A percentile compares a stretch with the other conserved stretches of the same genome.
Evolutionary conservation across 1,140 invertebrate genomes (phyloP).

Genomic region (Ceratina australensis): DNA sequence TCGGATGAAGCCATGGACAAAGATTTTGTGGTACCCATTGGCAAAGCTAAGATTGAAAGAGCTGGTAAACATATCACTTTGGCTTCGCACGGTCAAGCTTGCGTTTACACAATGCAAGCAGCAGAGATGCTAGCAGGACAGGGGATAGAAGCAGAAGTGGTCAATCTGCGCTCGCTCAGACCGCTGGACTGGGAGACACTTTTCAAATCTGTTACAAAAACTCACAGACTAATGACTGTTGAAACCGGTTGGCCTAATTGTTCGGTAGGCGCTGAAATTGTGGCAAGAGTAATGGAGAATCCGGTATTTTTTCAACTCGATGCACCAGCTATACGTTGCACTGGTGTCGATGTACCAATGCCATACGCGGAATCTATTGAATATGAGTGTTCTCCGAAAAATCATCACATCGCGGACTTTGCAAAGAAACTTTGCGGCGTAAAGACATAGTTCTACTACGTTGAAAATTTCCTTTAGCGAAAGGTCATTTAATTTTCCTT

Average conservation of each 20-base stretch:
- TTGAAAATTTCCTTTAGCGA: slow-evolving; percentile 77
- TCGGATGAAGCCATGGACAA: slow-evolving; percentile 82
- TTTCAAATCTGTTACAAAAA: slow-evolving; percentile 85
- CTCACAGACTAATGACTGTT: slow-evolving; percentile 85
- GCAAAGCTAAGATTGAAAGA: slow-evolving; percentile 89
- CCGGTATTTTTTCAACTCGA: slow-evolving; percentile 86
- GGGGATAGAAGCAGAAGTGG: slow-evolving; percentile 84
- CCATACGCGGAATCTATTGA: slow-evolving; percentile 86
- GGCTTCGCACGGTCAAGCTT: slow-evolving; percentile 79
- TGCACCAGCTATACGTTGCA: slow-evolving; percentile 84
- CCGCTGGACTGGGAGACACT: slow-evolving; percentile 85
- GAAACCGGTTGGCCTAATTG: slow-evolving; percentile 87
- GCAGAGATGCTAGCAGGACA: slow-evolving; percentile 82
- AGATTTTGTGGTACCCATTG: slow-evolving; percentile 86
- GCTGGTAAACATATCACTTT: slow-evolving; percentile 85
- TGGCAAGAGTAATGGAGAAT: slow-evolving; percentile 82
- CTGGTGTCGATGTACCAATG: slow-evolving; percentile 87
- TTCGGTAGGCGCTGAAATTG: slow-evolving; percentile 87
- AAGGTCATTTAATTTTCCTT: slow-evolving; percentile 79
- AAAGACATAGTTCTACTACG: slow-evolving; percentile 51
- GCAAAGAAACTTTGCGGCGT: slow-evolving; percentile 61
- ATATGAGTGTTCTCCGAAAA: slow-evolving; percentile 81
- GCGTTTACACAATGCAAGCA: slow-evolving; percentile 83
- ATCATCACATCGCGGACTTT: slow-evolving; percentile 67
- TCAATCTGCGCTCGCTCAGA: slow-evolving; percentile 85